Evolutionary conservation across 2,113 vertebrate species (phyloP).

Genomic region (Elgaria multicarinata): DNA sequence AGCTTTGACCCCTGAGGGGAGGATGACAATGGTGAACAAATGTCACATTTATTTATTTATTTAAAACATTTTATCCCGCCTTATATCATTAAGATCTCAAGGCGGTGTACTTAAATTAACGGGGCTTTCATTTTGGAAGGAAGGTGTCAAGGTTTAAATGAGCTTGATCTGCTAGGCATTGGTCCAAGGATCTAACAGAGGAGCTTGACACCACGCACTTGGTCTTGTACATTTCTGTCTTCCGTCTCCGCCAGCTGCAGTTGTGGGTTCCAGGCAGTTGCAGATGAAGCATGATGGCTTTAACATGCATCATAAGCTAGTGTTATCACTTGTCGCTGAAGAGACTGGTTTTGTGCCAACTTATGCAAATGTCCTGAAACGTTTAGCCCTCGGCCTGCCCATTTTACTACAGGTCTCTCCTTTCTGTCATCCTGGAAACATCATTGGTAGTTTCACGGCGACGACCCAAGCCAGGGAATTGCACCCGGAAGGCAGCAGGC

Average conservation of each 20-base stretch:
- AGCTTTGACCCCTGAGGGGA: too few relatives aligned
- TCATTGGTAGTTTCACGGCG: constrained; percentile 1
- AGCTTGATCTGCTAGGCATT: neutral
- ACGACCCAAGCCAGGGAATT: neutral
- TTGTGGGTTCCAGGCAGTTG: neutral
- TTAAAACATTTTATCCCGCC: too few relatives aligned
- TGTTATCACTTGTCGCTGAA: neutral
- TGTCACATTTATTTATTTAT: too few relatives aligned
- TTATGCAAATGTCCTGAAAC: neutral
- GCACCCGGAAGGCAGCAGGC: neutral
- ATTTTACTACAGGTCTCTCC: neutral
- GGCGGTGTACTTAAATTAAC: constrained; percentile 9
- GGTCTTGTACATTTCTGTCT: neutral
- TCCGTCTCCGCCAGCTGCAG: neutral
- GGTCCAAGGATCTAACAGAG: neutral
- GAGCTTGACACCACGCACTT: neutral
- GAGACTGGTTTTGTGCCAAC: neutral
- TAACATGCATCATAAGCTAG: too few relatives aligned
- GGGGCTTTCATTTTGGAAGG: neutral
- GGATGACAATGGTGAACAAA: too few relatives aligned
- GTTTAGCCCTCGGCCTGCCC: neutral
- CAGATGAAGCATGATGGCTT: neutral
- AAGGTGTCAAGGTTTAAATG: neutral
- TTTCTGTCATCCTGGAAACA: neutral
- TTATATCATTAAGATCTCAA: too few relatives aligned